Evolutionary conservation across 2,797 vertebrate genomes (phyloP), one percentile per base, ranked within the genome.

Genomic region (Ptychobarbus kaznakovi): DNA sequence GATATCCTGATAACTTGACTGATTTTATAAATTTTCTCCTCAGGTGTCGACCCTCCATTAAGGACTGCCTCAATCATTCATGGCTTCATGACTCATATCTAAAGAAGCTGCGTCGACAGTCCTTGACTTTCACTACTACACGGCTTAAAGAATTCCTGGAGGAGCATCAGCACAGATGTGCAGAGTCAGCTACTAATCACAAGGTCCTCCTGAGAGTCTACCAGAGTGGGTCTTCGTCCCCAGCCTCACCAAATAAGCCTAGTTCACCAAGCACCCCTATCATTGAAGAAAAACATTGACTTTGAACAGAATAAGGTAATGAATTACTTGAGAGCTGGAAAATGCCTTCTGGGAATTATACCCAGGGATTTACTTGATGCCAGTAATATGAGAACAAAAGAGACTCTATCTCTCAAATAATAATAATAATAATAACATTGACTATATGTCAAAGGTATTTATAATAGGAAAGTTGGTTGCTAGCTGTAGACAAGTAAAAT

Each of bases 61-160:
- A 96, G 82, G 98, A 99, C 93, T 99, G 97, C 92, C 95, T 98
- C 77, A 93, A 95, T 15, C 97, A 97, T 10, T 93, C 97, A 1
- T 99, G 98, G 98, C 96, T 99, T 84, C 98, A 99, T 94, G 98
- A 99, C 0, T 96, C 97, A 58, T 99, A 99, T 91, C 94, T 99
- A 92, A 98, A 98, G 97, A 99, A 98, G 92, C 95, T 99, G 84
- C 96, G 96, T 35, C 95, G 98, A 61, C 97, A 99, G 94, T 99
- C 97, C 0, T 96, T 99, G 88, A 98, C 97, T 91, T 99, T 99
- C 92, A 97, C 96, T 93, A 98, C 97, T 80, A 93, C 92, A 81
- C 94, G 94, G 40, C 97, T 99, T 88, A 99, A 98, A 90, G 97
- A 99, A 92, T 97, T 97, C 92, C 91, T 99, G 90, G 96, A 96